Conservation (phyloP, 2,888 invertebrate genomes). For the Merodon equestris region DNA sequence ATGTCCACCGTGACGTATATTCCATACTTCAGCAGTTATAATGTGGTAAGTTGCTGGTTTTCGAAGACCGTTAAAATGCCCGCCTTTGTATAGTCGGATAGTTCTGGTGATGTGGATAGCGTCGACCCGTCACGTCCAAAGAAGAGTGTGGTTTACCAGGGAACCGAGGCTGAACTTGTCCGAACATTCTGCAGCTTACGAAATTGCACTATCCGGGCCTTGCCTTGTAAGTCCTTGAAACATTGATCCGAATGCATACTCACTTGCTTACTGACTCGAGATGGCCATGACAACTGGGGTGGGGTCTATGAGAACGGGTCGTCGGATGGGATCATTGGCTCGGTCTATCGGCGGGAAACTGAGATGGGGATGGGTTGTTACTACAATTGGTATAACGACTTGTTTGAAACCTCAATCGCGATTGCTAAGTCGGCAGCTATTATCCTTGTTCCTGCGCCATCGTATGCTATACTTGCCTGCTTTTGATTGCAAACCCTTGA, state of each 20-base stretch:
- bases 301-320: conserved; percentile 74
- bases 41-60: conserved; percentile 78
- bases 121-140: conserved; percentile 70
- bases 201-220: conserved; percentile 74
- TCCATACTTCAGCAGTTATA: conserved; percentile 77
- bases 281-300: conserved; percentile 77
- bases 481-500: too few species aligned
- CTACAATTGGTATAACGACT: conserved; percentile 77
- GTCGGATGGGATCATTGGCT: conserved; percentile 75
- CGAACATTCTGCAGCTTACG: conserved; percentile 74
- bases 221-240: conserved; percentile 74
- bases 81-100: conserved; percentile 56
- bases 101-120: conserved; percentile 71
- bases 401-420: conserved; percentile 75
- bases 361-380: conserved; percentile 77
- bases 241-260: too few species aligned
- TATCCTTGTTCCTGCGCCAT: conserved; percentile 75
- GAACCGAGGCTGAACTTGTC: conserved; percentile 75
- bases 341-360: conserved; percentile 73
- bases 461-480: conserved; percentile 68
- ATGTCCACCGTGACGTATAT: conserved; percentile 77
- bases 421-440: conserved; percentile 77
- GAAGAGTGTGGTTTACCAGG: conserved; percentile 72
- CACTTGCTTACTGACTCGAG: conserved; percentile 59
- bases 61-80: too few species aligned